Base-by-base conservation (phyloP, 2,888 invertebrate genomes). In the Allacma fusca region DNA sequence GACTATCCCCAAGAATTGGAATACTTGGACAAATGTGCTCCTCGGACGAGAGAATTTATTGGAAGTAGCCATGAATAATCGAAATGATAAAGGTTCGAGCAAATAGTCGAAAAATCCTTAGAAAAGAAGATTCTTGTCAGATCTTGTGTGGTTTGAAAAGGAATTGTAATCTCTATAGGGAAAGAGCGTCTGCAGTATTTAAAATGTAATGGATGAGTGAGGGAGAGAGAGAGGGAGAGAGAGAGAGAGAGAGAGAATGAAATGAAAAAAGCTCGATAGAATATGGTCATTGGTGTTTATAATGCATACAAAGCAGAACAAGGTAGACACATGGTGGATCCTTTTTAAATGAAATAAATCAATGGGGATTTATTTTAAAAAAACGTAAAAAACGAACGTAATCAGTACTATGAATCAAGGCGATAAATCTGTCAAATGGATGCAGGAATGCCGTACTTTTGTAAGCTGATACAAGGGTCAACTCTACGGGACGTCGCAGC, bases 391-490 rank as follows among this genome's bases (percentile, higher is more conserved):
- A 76, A 76, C 76, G 62, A 70, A 83, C 84, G 83, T 82, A 84
- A 84, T 84, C 84, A 83, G 84, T 84, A 84, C 83, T 84, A 83
- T 83, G 83, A 84, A 84, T 84, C 84, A 84, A 82, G 83, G 84
- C 84, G 83, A 84, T 84, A 84, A 84, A 84, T 84, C 84, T 83
- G 84, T 83, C 84, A 84, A 84, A 84, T 83, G 82, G 82, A 84
- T 84, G 83, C 81, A 83, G 84, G 84, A 84, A 84, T 84, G 84
- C 83, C 83, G 84, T 84, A 83, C 77, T 82, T 83, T 83, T 84
- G 84, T 84, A 84, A 84, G 83, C 81, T 84, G 84, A 84, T 84
- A 84, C 83, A 84, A 84, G 84, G 84, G 84, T 84, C 84, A 84
- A 84, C 84, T 83, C 84, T 81, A 82, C 83, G 84, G 84, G 84